Evolutionary conservation across 2,888 invertebrate genomes (phyloP), one percentile per base, ranked within the genome.

Genomic region (Tuta absoluta): DNA sequence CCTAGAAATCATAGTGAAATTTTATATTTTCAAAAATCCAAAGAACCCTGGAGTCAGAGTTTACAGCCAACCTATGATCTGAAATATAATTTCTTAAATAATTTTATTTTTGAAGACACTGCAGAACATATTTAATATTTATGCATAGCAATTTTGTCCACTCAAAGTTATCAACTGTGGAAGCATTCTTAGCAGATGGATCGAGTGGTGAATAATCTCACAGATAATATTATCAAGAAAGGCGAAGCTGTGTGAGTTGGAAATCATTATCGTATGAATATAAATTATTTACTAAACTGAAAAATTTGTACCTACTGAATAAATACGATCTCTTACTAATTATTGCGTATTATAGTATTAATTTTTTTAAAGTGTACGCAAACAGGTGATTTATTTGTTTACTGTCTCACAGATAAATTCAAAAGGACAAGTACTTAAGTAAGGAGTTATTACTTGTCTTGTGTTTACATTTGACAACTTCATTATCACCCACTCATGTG

Each of bases 221-320:
- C 82, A 83, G 76, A 86, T 89, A 84, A 24, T 21, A 19, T 24
- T 83, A 89, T 89, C 87, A 87, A 78, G 76, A 78, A 78, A n/a
- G 79, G 76, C 77, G 77, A 77, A 83, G 77, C 77, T 78, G 81
- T 82, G 81, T 63, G 72, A 77, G 69, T 74, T 76, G 72, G 76
- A 80, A 78, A 79, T 80, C 80, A 78, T 84, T 81, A 79, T 77
- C 73, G 76, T 75, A 69, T 74, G 78, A 77, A 82, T 76, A 8
- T n/a, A 17, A 33, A 33, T 56, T 56, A 23, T 53, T 24, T 12
- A 53, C 12, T 19, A n/a, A n/a, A n/a, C n/a, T n/a, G n/a, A n/a
- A n/a, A n/a, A n/a, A n/a, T n/a, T n/a, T n/a, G n/a, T n/a, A n/a
- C n/a, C n/a, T n/a, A n/a, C n/a, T n/a, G n/a, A n/a, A n/a, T n/a